A percentile compares a stretch with the other conserved stretches of the same genome.
phyloP scores from a whole-genome alignment of 2,113 vertebrate genomes.

The Nothoprocta perdicaria region DNA sequence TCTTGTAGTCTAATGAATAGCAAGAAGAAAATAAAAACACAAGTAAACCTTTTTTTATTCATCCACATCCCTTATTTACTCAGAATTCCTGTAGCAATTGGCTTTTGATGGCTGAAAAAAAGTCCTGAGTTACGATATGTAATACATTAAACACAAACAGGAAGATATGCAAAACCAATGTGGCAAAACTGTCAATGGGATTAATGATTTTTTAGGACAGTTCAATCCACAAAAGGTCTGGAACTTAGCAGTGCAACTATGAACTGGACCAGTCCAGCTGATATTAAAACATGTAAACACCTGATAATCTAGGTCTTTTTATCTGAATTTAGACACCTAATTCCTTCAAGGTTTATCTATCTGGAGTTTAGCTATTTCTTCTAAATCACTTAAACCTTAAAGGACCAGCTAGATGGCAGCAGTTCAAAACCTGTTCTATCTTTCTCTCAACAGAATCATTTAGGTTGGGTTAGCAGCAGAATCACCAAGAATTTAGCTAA shows the following conservation, averaged over 20 bases:
- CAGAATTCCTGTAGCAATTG: slow-evolving; percentile 2
- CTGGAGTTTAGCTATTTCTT: neutral
- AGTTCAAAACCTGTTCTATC: slow-evolving; percentile 13
- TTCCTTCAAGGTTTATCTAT: neutral
- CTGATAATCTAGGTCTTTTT: neutral
- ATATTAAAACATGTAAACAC: neutral
- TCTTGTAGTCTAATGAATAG: slow-evolving; percentile 35
- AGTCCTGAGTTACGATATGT: slow-evolving; percentile 33
- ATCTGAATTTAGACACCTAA: neutral
- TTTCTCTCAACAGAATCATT: neutral
- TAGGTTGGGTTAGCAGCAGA: neutral
- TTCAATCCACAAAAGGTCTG: slow-evolving; percentile 1
- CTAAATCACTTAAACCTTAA: neutral
- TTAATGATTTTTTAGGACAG: neutral
- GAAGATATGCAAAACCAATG: neutral
- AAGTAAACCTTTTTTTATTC: slow-evolving; percentile 36
- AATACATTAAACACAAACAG: neutral
- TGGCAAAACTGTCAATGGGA: neutral
- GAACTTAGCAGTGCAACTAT: slow-evolving; percentile 37
- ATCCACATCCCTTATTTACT: slow-evolving; percentile 30
- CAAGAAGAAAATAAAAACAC: slow-evolving; percentile 45
- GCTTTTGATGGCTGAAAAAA: slow-evolving; percentile 33
- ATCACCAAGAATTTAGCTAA: neutral
- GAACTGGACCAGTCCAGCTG: neutral
- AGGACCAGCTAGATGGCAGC: slow-evolving; percentile 32